These are phyloP conservation scores for Acheta domesticus DNA, from an alignment of 2,888 invertebrate genomes.

Conservation along the genomic window DNA sequence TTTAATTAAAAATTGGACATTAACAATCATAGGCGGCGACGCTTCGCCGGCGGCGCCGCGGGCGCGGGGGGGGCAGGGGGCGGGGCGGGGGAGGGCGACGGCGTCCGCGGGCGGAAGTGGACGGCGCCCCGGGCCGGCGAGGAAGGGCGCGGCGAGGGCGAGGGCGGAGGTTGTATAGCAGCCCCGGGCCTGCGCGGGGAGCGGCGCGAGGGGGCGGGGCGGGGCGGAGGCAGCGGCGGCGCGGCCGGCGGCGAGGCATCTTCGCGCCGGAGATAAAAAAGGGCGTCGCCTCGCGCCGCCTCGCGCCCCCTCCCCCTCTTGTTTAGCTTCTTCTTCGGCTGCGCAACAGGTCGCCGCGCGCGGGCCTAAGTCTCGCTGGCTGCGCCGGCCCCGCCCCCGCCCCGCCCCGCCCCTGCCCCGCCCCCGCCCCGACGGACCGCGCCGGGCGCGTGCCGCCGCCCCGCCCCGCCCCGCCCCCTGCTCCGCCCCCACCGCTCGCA, in stretches of 20 bases:
- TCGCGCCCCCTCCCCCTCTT: background rate
- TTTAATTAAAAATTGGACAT: constrained; percentile 18
- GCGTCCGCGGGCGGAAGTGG: background rate
- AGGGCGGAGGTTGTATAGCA: background rate
- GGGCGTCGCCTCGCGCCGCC: background rate
- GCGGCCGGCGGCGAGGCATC: background rate
- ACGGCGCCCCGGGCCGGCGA: background rate
- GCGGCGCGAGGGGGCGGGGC: background rate
- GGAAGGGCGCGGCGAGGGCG: background rate
- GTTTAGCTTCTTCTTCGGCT: background rate
- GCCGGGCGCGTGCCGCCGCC: background rate
- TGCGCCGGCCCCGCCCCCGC: constrained; percentile 2
- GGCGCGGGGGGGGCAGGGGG: background rate
- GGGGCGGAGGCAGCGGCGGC: background rate
- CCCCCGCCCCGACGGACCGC: constrained; percentile 11
- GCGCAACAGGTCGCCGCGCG: constrained; percentile 3
- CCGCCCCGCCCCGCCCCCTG: background rate
- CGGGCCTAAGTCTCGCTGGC: constrained; percentile 18
- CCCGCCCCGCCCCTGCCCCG: background rate
- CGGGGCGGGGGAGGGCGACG: background rate
- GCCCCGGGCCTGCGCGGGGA: background rate
- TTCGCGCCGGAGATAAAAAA: background rate
- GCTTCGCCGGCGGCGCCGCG: background rate
- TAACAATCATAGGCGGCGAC: constrained; percentile 18
- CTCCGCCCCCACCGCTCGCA: background rate